Conservation (phyloP, 2,888 invertebrate genomes). For the Empis livida region DNA sequence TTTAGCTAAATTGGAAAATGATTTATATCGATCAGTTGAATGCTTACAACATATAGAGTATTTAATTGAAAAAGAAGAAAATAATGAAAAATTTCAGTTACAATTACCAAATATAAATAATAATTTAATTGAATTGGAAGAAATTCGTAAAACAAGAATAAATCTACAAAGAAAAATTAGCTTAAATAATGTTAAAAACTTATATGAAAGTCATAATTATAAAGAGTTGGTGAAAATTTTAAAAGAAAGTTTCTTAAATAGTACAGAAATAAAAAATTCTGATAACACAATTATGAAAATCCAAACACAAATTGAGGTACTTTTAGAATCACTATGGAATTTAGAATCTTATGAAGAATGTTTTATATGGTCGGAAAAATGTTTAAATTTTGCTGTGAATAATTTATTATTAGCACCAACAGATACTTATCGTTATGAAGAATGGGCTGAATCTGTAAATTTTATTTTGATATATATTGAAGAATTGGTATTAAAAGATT, state of each 20-base stretch:
- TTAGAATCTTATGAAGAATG: conserved; percentile 49
- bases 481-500: conserved; percentile 41
- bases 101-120: conserved; percentile 43
- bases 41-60: conserved; percentile 21
- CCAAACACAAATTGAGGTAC: conserved; percentile 29
- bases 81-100: conserved; percentile 27
- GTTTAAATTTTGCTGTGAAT: conserved; percentile 58
- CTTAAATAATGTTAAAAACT: conserved; percentile 49
- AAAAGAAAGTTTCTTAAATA: conserved; percentile 37
- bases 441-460: conserved; percentile 38
- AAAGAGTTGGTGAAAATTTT: conserved; percentile 52
- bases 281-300: conserved; percentile 18
- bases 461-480: conserved; percentile 35
- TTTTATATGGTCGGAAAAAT: conserved; percentile 64
- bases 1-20: conserved; percentile 39
- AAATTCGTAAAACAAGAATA: conserved; percentile 37
- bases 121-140: conserved; percentile 36
- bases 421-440: conserved; percentile 27
- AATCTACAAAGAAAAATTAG: conserved; percentile 42
- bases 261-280: conserved; percentile 18
- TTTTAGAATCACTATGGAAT: conserved; percentile 54
- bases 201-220: conserved; percentile 52
- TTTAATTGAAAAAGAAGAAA: conserved; percentile 17
- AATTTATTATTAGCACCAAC: conserved; percentile 42
- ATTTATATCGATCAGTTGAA: conserved; percentile 39